Conservation (phyloP, 1,140 invertebrate genomes). For the Platyscapa corneri region DNA sequence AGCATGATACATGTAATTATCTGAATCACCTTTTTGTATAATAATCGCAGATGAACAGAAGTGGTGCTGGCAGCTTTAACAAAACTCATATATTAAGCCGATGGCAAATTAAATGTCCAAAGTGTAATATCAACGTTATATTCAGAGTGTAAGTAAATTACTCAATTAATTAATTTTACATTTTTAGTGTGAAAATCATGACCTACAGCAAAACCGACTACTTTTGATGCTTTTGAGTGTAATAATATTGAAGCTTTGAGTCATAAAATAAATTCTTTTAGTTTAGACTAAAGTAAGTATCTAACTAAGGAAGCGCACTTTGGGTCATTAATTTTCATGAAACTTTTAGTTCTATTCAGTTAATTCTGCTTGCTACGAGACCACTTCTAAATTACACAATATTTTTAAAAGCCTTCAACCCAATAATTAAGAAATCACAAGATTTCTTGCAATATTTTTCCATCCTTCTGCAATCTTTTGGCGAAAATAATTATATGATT, state of each 20-base stretch:
- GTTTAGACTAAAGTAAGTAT: neutral
- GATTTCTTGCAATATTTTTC: neutral
- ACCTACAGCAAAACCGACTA: neutral
- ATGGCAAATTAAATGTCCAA: neutral
- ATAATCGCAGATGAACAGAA: neutral
- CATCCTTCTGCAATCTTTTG: too few relatives aligned
- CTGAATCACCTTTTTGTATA: neutral
- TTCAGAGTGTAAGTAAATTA: neutral
- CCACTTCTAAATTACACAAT: neutral
- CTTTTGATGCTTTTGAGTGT: neutral
- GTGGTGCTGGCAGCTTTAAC: neutral
- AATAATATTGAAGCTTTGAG: neutral
- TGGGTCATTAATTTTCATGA: conserved; percentile 5
- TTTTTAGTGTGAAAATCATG: neutral
- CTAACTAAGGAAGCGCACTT: neutral
- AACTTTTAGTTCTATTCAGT: neutral
- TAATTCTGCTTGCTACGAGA: neutral
- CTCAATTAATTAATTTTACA: neutral
- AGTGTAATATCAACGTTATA: neutral
- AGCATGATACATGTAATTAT: neutral
- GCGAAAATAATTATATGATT: too few relatives aligned
- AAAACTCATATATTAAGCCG: neutral
- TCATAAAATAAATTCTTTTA: neutral
- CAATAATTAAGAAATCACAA: neutral
- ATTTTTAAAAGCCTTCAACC: neutral